Conservation (phyloP, 2,113 vertebrate species). For the Pontoporia blainvillei region DNA sequence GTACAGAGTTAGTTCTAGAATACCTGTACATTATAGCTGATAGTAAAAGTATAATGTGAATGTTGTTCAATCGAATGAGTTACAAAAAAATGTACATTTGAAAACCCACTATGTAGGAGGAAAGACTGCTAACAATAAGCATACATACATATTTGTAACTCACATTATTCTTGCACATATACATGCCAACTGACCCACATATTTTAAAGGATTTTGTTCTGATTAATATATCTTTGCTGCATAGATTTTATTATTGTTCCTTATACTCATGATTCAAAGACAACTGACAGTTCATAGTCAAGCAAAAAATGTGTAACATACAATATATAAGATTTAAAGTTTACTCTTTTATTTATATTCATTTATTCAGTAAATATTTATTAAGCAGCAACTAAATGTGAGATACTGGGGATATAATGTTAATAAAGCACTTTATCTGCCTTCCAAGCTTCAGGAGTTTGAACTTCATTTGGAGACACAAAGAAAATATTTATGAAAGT, state of each 20-base stretch:
- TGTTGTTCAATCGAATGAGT: background rate
- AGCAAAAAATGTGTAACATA: background rate
- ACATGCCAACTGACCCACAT: background rate
- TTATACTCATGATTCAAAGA: background rate
- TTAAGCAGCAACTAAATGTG: background rate
- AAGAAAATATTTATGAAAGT: conserved; percentile 39
- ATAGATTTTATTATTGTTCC: background rate
- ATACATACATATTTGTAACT: background rate
- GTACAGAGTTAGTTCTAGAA: background rate
- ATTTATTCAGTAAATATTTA: background rate
- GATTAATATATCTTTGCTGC: background rate
- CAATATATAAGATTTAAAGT: background rate
- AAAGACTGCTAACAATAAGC: background rate
- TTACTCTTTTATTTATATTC: background rate
- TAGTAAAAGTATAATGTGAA: background rate
- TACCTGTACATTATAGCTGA: background rate
- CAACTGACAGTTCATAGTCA: background rate
- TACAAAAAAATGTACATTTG: background rate
- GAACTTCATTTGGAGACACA: conserved; percentile 13
- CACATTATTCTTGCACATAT: background rate
- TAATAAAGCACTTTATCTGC: background rate
- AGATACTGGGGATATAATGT: background rate
- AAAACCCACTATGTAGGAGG: background rate
- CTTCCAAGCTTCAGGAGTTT: background rate
- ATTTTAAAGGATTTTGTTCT: background rate